A percentile compares a stretch with the other conserved stretches of the same genome.
phyloP scores from a whole-genome alignment of 2,113 vertebrate genomes.

The Apus apus region DNA sequence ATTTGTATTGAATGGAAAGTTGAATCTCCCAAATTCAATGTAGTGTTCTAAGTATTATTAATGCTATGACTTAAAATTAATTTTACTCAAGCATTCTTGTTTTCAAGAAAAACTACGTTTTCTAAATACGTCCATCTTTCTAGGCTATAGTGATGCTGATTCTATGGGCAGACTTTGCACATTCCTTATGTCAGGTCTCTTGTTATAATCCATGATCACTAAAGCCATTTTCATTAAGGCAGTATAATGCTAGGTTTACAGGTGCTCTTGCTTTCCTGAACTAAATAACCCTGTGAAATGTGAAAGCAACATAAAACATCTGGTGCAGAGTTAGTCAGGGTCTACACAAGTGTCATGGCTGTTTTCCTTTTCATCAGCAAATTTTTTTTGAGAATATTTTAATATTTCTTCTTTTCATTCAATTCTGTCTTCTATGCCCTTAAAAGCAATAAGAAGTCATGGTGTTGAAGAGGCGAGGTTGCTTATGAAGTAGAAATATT shows the following conservation, averaged over 20 bases:
- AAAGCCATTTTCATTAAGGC: constrained; percentile 64
- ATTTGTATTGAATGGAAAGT: constrained; percentile 25
- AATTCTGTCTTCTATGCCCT: background rate
- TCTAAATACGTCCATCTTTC: constrained; percentile 21
- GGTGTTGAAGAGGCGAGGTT: background rate
- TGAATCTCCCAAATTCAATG: background rate
- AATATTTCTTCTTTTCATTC: background rate
- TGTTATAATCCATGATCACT: constrained; percentile 48
- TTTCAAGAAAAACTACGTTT: constrained; percentile 28
- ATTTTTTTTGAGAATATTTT: background rate
- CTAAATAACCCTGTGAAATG: constrained; percentile 37
- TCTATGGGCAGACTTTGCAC: constrained; percentile 40
- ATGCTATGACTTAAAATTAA: constrained; percentile 30
- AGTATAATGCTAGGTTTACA: constrained; percentile 10
- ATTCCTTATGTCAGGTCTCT: constrained; percentile 44
- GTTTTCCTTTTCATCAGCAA: constrained; percentile 14
- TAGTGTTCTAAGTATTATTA: constrained; percentile 34
- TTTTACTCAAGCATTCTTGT: constrained; percentile 39
- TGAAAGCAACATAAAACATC: background rate
- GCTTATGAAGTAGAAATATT: constrained; percentile 37
- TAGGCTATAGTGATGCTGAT: constrained; percentile 42
- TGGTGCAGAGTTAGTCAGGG: background rate
- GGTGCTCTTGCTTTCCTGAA: constrained; percentile 36
- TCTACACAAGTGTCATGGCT: background rate
- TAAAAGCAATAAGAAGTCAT: constrained; percentile 10